Evolutionary conservation across 2,888 invertebrate species (phyloP), one percentile per base, ranked within the genome.

Genomic region (Cephus pygmeus): DNA sequence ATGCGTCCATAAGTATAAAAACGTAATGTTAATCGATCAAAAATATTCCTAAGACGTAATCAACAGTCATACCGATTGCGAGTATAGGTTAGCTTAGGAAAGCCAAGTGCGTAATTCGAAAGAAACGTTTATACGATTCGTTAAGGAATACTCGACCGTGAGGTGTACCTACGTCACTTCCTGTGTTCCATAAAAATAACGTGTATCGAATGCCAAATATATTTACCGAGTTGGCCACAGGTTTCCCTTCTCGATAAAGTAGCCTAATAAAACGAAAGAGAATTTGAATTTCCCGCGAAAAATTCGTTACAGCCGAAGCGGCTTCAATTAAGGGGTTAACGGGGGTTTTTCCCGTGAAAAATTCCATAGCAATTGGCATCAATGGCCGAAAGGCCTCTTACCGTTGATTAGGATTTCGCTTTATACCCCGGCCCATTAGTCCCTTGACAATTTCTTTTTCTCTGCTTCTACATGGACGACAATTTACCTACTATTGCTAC

Each of bases 261-360:
- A 9, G 40, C 0, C 23, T 9, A 4, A 0, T 3, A 0, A 23
- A 23, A 76, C 80, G 77, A 79, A 82, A 82, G 82, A 84, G 82
- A 82, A 85, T 84, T 84, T 85, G 83, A 82, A 84, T 84, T 82
- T 81, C 82, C 84, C 75, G 40, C 2, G 15, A 40, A n/a, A 73
- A 15, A 56, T 15, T 12, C 40, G 12, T 77, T 79, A 79, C 75
- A 75, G 79, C 79, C 77, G 79, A 80, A 81, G 79, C 78, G 75
- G 79, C 81, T 83, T 82, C 81, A 85, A 84, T 84, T 84, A 83
- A 83, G 82, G 81, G 81, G 75, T 80, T 84, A 82, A 85, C 82
- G 81, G 83, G 83, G 23, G 9, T 23, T 56, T 40, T 9, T 23
- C 23, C 23, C 0, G 9, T 1, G 56, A 6, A 56, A 56, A 56